phyloP scores from a whole-genome alignment of 2,888 invertebrate species.

The Polyommatus icarus region DNA sequence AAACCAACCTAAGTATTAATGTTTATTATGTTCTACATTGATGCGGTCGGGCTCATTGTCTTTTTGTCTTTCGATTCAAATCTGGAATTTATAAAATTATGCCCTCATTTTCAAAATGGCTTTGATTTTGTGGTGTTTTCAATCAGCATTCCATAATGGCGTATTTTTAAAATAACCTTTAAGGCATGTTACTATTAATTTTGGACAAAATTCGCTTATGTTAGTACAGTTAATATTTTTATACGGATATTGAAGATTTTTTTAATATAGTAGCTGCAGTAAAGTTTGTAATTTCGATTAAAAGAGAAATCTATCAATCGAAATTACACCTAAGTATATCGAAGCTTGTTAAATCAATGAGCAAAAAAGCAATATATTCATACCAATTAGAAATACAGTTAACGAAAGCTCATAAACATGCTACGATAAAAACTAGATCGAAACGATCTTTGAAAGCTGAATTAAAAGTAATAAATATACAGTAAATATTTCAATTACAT shows the following conservation, averaged over 20 bases:
- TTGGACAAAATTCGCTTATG: neutral
- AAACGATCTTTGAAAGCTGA: conserved; percentile 53
- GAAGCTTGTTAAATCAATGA: neutral
- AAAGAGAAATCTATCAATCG: neutral
- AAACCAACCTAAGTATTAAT: conserved; percentile 67
- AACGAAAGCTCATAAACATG: conserved; percentile 10
- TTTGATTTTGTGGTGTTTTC: conserved; percentile 15
- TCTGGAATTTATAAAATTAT: conserved; percentile 24
- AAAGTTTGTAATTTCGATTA: too few species aligned
- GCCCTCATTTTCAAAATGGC: conserved; percentile 7
- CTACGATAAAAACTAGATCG: conserved; percentile 22
- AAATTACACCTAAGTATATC: neutral
- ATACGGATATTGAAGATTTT: neutral
- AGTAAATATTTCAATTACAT: conserved; percentile 52
- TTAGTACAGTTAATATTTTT: neutral
- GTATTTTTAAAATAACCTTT: neutral
- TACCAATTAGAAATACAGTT: conserved; percentile 15
- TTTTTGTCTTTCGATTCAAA: conserved; percentile 48
- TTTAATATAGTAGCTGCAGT: neutral
- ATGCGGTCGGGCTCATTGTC: conserved; percentile 64
- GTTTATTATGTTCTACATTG: conserved; percentile 66
- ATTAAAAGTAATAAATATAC: conserved; percentile 65
- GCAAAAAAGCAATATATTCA: neutral
- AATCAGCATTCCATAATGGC: neutral
- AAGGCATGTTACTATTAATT: neutral